Percentiles rank a stretch among this genome's conserved stretches.
These are phyloP conservation scores for Sphaerodactylus townsendi DNA, from an alignment of 2,113 vertebrate genomes.

Conservation along the genomic window DNA sequence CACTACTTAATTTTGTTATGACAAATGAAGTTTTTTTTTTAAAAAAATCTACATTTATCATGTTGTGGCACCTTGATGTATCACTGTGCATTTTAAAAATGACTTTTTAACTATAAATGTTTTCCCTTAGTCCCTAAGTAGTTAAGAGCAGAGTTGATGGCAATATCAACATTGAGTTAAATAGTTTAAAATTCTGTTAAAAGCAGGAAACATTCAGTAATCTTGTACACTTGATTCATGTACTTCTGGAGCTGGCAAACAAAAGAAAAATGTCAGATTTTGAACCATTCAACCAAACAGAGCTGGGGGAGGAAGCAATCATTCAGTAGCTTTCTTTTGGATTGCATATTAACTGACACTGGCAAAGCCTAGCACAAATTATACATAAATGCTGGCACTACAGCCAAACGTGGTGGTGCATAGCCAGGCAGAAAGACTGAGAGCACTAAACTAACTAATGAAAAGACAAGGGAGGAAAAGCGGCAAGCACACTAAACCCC, in stretches of 20 bases:
- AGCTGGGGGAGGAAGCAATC: background rate
- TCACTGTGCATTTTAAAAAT: background rate
- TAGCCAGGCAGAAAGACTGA: slow-evolving; percentile 20
- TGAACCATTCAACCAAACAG: slow-evolving; percentile 5
- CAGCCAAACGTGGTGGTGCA: background rate
- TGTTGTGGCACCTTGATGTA: background rate
- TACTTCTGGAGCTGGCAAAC: background rate
- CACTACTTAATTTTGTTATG: background rate
- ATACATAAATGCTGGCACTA: background rate
- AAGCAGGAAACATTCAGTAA: background rate
- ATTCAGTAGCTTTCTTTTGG: background rate
- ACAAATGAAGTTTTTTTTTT: background rate
- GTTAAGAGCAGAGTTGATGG: background rate
- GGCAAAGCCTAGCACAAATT: slow-evolving; percentile 20
- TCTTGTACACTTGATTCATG: background rate
- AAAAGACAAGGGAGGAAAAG: background rate
- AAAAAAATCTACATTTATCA: background rate
- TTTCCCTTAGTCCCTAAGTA: background rate
- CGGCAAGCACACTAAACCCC: background rate
- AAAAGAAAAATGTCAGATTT: slow-evolving; percentile 10
- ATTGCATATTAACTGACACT: slow-evolving; percentile 15
- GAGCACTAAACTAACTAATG: slow-evolving; percentile 18
- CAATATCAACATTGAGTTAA: background rate
- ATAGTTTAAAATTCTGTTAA: background rate
- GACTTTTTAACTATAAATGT: background rate